Evolutionary conservation across 53 echinoderm and acorn worm species (phyloP), one percentile per base, ranked within the genome.

Genomic region (Arbacia lixula): DNA sequence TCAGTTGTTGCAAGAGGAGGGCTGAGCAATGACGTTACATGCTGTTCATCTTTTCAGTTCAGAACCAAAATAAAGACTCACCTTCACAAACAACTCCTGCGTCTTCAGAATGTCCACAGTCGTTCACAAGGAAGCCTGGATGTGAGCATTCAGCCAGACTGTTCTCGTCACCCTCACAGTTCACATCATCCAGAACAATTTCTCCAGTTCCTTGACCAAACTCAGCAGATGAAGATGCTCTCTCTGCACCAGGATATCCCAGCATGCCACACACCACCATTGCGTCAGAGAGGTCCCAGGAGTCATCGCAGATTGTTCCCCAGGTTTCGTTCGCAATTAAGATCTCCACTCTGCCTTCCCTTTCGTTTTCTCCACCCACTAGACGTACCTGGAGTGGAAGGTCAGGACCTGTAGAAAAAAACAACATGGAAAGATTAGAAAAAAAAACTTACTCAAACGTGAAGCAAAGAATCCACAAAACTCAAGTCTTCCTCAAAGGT

Each of bases 131-230:
- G 19, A 30, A 74, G 10, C 32, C 12, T 0, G 33, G 33, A 17
- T 53, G 50, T n/a, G 42, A 46, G 11, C 74, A 74, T 19, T 74
- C 53, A 10, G 34, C 4, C 29, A 74, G 16, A 12, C 30, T 19
- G 10, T 1, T 28, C 35, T 74, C 74, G 4, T 52, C 29, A 17
- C 74, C 74, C 6, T 27, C 52, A 10, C 72, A 74, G 9, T 33
- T 53, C n/a, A 74, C 74, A 74, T 74, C 74, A 16, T 46, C 46
- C 33, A 74, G 35, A 33, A 74, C 3, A n/a, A 74, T 74, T 1
- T 42, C 43, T 3, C 54, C 74, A 5, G 50, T 53, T 17, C 53
- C 46, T 5, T 50, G 74, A 10, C 74, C 53, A 30, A 74, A 8
- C 32, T 50, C 50, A 6, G 12, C 74, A 51, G 42, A 46, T 50